phyloP scores from a whole-genome alignment of 2,797 vertebrate genomes.

The Phoebastria nigripes region DNA sequence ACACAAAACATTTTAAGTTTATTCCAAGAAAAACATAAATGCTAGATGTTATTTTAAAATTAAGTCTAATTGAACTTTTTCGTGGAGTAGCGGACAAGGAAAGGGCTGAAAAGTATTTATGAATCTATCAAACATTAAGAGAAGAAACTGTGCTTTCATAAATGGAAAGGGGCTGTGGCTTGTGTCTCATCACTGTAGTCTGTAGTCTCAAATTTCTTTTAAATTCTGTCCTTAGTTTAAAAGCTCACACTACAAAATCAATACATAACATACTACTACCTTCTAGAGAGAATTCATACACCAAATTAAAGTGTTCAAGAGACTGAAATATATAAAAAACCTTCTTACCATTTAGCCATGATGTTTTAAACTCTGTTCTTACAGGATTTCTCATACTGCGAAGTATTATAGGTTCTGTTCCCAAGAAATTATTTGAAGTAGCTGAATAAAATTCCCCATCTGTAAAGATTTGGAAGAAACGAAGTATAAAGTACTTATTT shows the following conservation, averaged over 20 bases:
- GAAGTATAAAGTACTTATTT: background rate
- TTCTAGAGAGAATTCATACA: background rate
- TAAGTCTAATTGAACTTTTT: background rate
- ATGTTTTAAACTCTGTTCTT: conserved; percentile 77
- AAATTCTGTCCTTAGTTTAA: background rate
- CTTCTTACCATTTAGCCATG: conserved; percentile 79
- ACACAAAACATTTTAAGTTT: background rate
- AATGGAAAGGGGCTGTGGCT: background rate
- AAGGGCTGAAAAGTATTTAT: background rate
- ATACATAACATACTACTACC: background rate
- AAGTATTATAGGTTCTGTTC: conserved; percentile 79
- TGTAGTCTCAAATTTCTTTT: background rate
- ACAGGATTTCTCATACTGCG: conserved; percentile 71
- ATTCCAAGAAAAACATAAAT: background rate
- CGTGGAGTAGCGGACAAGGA: background rate
- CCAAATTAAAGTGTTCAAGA: background rate
- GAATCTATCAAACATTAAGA: background rate
- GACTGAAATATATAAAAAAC: background rate
- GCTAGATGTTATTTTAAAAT: background rate
- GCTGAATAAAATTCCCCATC: conserved; percentile 83
- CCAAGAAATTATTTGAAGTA: conserved; percentile 83
- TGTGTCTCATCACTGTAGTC: background rate
- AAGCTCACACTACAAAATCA: background rate
- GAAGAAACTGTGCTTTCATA: background rate
- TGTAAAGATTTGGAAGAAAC: conserved; percentile 24